Evolutionary conservation across 1,140 invertebrate species (phyloP).

Genomic region (Pectinophora gossypiella): DNA sequence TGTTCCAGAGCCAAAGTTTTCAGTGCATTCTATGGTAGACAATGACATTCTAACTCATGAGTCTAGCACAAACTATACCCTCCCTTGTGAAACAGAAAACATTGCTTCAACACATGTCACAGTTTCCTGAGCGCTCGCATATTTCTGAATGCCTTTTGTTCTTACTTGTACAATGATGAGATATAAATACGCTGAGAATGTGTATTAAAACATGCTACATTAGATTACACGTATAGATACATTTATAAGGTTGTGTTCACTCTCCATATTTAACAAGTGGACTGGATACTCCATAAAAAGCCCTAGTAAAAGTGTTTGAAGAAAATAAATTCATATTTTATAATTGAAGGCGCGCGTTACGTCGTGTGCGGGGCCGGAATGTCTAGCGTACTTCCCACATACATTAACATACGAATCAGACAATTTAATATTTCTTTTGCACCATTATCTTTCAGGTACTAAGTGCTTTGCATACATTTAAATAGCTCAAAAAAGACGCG

Average conservation of each 20-base stretch:
- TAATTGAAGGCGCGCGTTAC: conserved; percentile 32
- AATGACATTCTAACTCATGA: conserved; percentile 32
- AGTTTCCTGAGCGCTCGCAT: conserved; percentile 45
- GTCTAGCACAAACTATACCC: conserved; percentile 48
- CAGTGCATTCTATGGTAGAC: conserved; percentile 36
- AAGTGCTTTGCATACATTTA: conserved; percentile 55
- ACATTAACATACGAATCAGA: conserved; percentile 56
- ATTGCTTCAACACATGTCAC: conserved; percentile 59
- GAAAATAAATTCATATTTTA: conserved; percentile 1
- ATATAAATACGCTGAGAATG: background rate
- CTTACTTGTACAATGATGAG: conserved; percentile 48
- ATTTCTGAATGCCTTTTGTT: conserved; percentile 68
- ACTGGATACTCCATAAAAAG: background rate
- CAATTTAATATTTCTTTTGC: conserved; percentile 52
- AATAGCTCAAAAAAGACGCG: conserved; percentile 46
- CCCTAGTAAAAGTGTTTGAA: background rate
- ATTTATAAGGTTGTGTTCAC: background rate
- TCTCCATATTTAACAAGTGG: background rate
- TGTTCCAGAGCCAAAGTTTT: conserved; percentile 30
- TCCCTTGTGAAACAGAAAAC: conserved; percentile 45
- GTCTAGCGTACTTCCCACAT: conserved; percentile 42
- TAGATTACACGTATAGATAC: no score
- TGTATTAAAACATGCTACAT: background rate
- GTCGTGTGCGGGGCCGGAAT: conserved; percentile 27
- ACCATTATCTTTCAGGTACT: conserved; percentile 49